Conservation (phyloP, 2,113 vertebrate species). For the Buteo buteo region DNA sequence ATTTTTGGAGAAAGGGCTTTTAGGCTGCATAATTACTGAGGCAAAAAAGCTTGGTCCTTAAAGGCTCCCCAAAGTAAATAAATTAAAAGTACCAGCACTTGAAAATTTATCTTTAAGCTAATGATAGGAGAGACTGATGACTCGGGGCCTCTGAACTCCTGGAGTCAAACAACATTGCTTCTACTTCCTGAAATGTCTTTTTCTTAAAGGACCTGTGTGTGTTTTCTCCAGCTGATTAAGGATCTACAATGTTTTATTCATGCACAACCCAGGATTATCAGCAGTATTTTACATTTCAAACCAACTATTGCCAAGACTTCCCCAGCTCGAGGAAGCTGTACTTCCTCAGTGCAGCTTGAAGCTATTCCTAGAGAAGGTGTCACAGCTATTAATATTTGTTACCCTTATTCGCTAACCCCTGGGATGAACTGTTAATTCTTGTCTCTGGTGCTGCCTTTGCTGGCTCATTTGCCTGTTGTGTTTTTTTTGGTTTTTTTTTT, state of each 20-base stretch:
- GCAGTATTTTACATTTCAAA: conserved; percentile 45
- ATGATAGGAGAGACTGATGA: not conserved
- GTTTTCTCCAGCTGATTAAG: conserved; percentile 11
- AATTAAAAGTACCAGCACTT: conserved; percentile 27
- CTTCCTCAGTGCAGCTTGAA: not conserved
- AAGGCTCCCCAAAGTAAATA: conserved; percentile 33
- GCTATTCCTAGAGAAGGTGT: conserved; percentile 38
- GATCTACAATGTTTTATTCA: conserved; percentile 45
- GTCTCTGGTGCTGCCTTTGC: not conserved
- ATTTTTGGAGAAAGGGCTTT: conserved; percentile 21
- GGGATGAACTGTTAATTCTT: not conserved
- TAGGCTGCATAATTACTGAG: conserved; percentile 8
- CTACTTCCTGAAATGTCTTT: not conserved
- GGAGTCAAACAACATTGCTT: not conserved
- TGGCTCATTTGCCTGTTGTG: not conserved
- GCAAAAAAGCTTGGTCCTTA: not conserved
- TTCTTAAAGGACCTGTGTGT: not conserved
- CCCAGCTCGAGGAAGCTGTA: not conserved
- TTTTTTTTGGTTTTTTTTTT: not conserved
- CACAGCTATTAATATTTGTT: not conserved
- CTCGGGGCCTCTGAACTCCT: not conserved
- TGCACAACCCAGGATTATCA: not conserved
- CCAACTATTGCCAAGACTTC: not conserved
- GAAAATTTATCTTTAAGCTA: conserved; percentile 20
- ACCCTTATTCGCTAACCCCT: conserved; percentile 18